Evolutionary conservation across 2,888 invertebrate species (phyloP).

Genomic region (Achlya flavicornis): DNA sequence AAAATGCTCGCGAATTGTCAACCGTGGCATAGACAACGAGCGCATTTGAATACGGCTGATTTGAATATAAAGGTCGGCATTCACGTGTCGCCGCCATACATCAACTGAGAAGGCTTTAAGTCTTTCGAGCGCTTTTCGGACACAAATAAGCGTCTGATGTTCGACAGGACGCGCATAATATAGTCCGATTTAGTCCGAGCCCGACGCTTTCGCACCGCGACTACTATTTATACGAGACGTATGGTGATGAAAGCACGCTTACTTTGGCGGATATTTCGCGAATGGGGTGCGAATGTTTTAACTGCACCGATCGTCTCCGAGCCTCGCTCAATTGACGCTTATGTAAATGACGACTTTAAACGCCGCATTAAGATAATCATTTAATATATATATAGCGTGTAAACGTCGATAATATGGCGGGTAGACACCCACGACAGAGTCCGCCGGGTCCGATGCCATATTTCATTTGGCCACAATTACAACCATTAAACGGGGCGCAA

Average conservation of each 20-base stretch:
- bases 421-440: conserved; percentile 73
- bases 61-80: conserved; percentile 83
- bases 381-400: conserved; percentile 79
- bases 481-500: conserved; percentile 79
- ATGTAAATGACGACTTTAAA: conserved; percentile 64
- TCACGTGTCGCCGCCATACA: conserved; percentile 78
- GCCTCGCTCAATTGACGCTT: conserved; percentile 42
- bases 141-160: conserved; percentile 81
- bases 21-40: conserved; percentile 76
- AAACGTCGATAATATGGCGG: conserved; percentile 74
- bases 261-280: conserved; percentile 53
- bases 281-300: conserved; percentile 60
- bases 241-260: conserved; percentile 52
- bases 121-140: conserved; percentile 80
- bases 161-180: conserved; percentile 72
- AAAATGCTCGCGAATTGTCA: conserved; percentile 80
- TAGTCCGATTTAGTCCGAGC: conserved; percentile 51
- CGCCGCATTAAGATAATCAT: conserved; percentile 70
- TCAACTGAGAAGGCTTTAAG: conserved; percentile 78
- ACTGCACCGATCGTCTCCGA: conserved; percentile 38
- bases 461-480: conserved; percentile 81
- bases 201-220: conserved; percentile 35
- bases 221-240: conserved; percentile 51
- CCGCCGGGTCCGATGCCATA: conserved; percentile 67
- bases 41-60: conserved; percentile 78